Conservation (phyloP, 1,140 invertebrate genomes). For the Ruditapes philippinarum region DNA sequence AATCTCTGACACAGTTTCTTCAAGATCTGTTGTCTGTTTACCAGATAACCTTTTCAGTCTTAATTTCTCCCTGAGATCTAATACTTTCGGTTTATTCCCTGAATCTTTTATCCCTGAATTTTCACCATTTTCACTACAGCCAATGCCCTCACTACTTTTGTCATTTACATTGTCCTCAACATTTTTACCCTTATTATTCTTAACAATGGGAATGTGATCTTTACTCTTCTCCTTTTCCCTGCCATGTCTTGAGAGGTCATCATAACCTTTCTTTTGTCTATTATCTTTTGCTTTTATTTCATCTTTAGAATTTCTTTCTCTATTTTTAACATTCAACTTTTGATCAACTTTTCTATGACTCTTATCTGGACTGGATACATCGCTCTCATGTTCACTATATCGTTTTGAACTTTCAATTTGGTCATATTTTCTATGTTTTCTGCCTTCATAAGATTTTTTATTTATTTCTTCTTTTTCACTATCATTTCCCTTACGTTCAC, state of each 20-base stretch:
- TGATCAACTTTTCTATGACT: neutral
- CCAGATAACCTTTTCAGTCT: slow-evolving; percentile 1
- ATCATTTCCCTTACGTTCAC: no score
- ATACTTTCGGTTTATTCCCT: neutral
- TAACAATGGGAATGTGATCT: no score
- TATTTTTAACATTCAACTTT: no score
- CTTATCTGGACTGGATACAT: neutral
- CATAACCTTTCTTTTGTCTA: no score
- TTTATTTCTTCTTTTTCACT: neutral
- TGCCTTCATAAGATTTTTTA: neutral
- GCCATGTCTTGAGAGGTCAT: no score
- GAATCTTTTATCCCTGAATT: neutral
- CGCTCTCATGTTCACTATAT: neutral
- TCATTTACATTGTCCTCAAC: no score
- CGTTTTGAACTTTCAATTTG: neutral
- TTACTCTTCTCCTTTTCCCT: no score
- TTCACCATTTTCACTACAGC: no score
- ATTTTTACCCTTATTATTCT: no score
- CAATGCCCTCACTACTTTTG: no score
- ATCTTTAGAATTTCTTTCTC: no score
- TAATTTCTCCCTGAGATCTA: slow-evolving; percentile 29
- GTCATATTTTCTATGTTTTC: neutral
- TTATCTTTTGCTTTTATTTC: no score
- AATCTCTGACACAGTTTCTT: neutral
- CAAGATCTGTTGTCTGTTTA: neutral